phyloP scores from a whole-genome alignment of 2,888 invertebrate species.

The Nomada fucata region DNA sequence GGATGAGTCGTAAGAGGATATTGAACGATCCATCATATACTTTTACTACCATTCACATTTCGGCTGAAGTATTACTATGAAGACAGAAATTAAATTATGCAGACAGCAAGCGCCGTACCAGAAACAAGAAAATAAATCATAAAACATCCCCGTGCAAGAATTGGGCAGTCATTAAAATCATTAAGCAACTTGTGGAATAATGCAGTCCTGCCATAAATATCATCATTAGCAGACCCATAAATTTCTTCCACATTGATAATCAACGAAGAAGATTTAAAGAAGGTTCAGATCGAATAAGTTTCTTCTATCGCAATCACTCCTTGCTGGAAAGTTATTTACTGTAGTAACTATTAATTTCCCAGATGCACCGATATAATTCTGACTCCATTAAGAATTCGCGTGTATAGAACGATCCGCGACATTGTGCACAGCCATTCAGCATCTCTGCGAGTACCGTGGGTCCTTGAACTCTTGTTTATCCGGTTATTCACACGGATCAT shows the following conservation, averaged over 20 bases:
- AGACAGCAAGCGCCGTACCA: not conserved
- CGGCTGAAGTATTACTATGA: not conserved
- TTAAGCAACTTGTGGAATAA: not conserved
- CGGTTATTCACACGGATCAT: constrained; percentile 1
- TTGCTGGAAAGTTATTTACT: not conserved
- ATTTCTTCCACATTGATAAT: not conserved
- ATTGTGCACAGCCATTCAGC: constrained; percentile 2
- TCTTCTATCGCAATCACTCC: not conserved
- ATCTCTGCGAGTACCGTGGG: constrained; percentile 1
- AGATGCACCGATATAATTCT: constrained; percentile 8
- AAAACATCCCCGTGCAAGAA: not conserved
- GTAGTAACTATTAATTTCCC: constrained; percentile 31
- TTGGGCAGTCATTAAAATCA: not conserved
- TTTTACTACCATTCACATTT: not conserved
- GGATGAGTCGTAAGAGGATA: constrained; percentile 9
- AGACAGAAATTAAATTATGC: not conserved
- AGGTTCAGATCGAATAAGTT: not conserved
- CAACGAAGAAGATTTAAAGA: not conserved
- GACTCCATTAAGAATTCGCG: constrained; percentile 20
- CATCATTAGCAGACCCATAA: not conserved
- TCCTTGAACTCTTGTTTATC: constrained; percentile 55
- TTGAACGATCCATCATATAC: constrained; percentile 14
- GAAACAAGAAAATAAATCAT: not conserved
- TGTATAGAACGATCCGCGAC: not conserved
- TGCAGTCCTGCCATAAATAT: not conserved